A percentile compares a stretch with the other conserved stretches of the same genome.
Evolutionary conservation across 2,113 vertebrate genomes (phyloP).

Genomic region (Electrona antarctica): DNA sequence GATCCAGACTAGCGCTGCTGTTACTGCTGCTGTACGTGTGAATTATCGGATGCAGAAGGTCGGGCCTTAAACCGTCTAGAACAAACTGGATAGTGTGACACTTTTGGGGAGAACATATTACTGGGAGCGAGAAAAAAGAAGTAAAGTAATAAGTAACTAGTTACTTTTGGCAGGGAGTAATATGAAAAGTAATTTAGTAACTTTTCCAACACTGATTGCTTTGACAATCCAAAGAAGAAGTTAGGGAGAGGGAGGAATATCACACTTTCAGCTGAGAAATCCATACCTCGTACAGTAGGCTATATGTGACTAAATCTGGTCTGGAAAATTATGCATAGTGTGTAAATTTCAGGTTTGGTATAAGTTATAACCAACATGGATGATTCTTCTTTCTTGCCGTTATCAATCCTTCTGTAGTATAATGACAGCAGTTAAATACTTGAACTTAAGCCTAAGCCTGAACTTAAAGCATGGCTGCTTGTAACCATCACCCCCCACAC

Average conservation of each 20-base stretch:
- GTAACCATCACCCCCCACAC: conserved; percentile 62
- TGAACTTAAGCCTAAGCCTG: conserved; percentile 72
- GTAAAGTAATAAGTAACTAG: too few species aligned
- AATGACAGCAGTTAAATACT: conserved; percentile 64
- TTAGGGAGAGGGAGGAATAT: conserved; percentile 23
- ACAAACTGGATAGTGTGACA: too few species aligned
- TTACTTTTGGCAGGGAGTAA: too few species aligned
- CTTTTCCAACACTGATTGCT: too few species aligned
- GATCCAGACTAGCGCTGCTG: too few species aligned
- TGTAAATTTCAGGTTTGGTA: conserved; percentile 34
- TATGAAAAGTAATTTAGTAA: too few species aligned
- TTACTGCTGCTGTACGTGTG: too few species aligned
- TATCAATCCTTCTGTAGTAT: conserved; percentile 59
- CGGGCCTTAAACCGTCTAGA: too few species aligned
- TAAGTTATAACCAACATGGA: conserved; percentile 31
- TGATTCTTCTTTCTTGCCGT: conserved; percentile 22
- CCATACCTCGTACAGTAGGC: neutral
- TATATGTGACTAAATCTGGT: conserved; percentile 40
- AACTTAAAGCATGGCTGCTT: conserved; percentile 63
- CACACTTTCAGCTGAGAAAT: conserved; percentile 10
- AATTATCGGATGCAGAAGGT: too few species aligned
- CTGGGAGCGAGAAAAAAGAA: too few species aligned
- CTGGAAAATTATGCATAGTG: conserved; percentile 20
- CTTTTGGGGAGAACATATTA: too few species aligned
- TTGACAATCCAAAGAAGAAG: neutral